Percentiles rank a stretch among this genome's conserved stretches.
Evolutionary conservation across 2,113 vertebrate genomes (phyloP).

Genomic region (Macrotis lagotis): DNA sequence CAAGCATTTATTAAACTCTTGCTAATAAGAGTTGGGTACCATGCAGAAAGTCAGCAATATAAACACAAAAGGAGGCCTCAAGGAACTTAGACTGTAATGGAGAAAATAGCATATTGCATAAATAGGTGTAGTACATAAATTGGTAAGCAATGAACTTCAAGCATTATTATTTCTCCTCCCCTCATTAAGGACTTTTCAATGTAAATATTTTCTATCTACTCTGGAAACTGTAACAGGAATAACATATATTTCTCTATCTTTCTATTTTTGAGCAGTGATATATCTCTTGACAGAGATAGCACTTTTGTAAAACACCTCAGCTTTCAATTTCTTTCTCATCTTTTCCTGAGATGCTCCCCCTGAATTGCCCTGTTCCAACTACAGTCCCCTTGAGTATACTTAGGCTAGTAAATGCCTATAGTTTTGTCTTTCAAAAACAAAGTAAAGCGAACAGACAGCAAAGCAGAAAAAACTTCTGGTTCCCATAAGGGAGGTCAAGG

Average conservation of each 20-base stretch:
- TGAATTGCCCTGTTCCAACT: not conserved
- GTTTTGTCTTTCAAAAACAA: not conserved
- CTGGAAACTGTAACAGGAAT: not conserved
- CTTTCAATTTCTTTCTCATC: not conserved
- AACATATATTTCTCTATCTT: not conserved
- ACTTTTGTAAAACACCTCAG: not conserved
- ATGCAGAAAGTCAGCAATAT: not conserved
- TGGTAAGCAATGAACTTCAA: not conserved
- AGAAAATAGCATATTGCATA: not conserved
- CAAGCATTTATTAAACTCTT: not conserved
- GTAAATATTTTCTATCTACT: not conserved
- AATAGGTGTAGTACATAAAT: not conserved
- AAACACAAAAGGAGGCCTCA: not conserved
- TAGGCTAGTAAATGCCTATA: not conserved
- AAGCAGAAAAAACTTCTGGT: not conserved
- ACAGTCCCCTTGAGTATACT: not conserved
- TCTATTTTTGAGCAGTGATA: not conserved
- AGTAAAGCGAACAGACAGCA: not conserved
- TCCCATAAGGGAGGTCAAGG: not conserved
- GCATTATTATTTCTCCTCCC: not conserved
- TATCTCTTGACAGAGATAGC: not conserved
- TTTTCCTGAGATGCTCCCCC: not conserved
- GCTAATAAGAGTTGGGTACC: not conserved
- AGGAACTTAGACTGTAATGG: not conserved
- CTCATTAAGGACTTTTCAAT: not conserved